Base-by-base conservation (phyloP, 2,113 vertebrate species). In the Nanorana parkeri region DNA sequence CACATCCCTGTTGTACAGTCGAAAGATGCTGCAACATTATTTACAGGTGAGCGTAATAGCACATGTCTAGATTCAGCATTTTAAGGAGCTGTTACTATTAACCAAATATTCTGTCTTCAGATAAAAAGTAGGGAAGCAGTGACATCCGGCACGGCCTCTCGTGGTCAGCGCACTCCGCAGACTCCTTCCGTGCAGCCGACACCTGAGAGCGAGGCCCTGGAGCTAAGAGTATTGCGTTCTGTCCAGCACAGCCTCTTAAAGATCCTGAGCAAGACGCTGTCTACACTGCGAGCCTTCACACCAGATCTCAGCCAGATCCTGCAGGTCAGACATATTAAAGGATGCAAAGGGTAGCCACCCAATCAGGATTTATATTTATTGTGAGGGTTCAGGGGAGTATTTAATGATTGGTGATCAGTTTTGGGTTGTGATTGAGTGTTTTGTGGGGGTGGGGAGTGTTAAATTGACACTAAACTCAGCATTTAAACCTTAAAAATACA, bases 11-110 rank as follows among this genome's bases (percentile, higher is more conserved):
- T 93, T 99, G 36, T 96, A 99, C 87, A 98, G 97, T 91, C 98
- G 96, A 81, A 98, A 99, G 90, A 97, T 99, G 97, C 95, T 99
- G 19, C 96, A 98, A 87, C 97, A 99, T 92, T 98, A 96, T 88
- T 88, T 99, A 41, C 97, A 99, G 97, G 98, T 99, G 83, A 89
- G 85, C 58, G 19, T 17, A 0, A 1, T 47, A 47, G 19, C 17
- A 41, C 26, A 26, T 19, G 17, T 7, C 19, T 23, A 21, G 15
- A 41, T 68, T n/a, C 19, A 2, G 66, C 28, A 17, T 26, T 28
- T n/a, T n/a, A 11, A 54, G 7, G 21, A 23, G 17, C 15, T 69
- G 10, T 1, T 23, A 47, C 7, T 29, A 16, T 26, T n/a, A 13
- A 32, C 3, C 5, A 73, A 26, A 55, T 52, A 8, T 11, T 78